Evolutionary conservation across 2,797 vertebrate species (phyloP), one percentile per base, ranked within the genome.

Genomic region (Carduelis carduelis): DNA sequence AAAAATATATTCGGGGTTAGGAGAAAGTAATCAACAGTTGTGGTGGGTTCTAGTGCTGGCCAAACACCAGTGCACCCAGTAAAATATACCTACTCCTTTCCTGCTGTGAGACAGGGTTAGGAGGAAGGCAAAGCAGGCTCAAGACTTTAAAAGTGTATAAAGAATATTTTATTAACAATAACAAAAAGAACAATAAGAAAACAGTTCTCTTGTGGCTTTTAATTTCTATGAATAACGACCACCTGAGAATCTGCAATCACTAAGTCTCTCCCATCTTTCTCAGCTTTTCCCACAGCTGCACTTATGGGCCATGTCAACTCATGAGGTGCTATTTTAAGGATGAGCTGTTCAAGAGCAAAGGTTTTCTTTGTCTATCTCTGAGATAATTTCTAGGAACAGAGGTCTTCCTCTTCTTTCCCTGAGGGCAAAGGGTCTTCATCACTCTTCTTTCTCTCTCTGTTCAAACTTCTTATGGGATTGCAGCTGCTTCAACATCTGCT

Each of bases 1-100:
- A 84, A 93, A 92, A 90, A 90, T 13, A 92, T 34, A 74, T 77
- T 70, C 2, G 14, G 13, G 13, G 37, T 80, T 60, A 74, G 37
- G 20, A 89, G 34, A 55, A 84, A 61, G 16, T 35, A 75, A 52
- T 55, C 12, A 14, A 47, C 4, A 50, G 37, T 15, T 30, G 37
- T 41, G 59, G 27, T 30, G 19, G 13, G 59, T 41, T 59, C 59
- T 30, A 7, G 13, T 1, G 3, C 13, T 60, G 37, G 37, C 59
- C 37, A 30, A 60, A 41, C 6, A 21, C 13, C 59, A 60, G 59
- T 6, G 59, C 37, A 30, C 19, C 26, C 35, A 59, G 34, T 12
- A 59, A 24, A 59, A 59, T 12, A 37, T 37, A 37, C 56, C 39
- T 60, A 28, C 9, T 21, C 12, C 9, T 60, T 60, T 60, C 59